Conservation (phyloP, 2,113 vertebrate genomes). For the Calonectris borealis region DNA sequence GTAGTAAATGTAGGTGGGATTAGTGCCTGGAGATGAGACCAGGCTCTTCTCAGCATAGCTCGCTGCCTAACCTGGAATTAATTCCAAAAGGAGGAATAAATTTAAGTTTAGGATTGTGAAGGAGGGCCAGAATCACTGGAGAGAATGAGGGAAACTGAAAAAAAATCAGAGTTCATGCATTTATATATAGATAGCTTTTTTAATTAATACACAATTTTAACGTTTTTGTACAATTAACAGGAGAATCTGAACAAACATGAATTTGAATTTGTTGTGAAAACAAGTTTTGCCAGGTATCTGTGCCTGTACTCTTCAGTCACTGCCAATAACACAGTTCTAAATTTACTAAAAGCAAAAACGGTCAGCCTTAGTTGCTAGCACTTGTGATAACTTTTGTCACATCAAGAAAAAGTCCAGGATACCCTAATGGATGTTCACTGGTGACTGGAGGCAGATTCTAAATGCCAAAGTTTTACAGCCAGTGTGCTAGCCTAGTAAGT, state of each 20-base stretch:
- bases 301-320: not conserved
- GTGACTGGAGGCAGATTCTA: not conserved
- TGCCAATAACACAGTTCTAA: not conserved
- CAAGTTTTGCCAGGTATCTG: not conserved
- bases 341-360: not conserved
- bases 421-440: not conserved
- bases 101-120: not conserved
- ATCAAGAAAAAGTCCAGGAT: not conserved
- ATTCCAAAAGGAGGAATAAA: not conserved
- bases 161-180: not conserved
- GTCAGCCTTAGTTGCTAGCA: not conserved
- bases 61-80: not conserved
- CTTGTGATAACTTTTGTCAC: not conserved
- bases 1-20: not conserved
- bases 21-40: not conserved
- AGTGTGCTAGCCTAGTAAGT: not conserved
- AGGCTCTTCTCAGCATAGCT: not conserved
- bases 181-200: not conserved
- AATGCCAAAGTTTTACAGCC: not conserved
- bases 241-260: not conserved
- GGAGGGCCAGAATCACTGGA: not conserved
- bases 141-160: not conserved
- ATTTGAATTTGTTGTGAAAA: not conserved
- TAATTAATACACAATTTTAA: not conserved
- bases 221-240: not conserved